These are phyloP conservation scores for Neodiprion virginianus DNA, from an alignment of 1,140 invertebrate species.

Conservation along the genomic window DNA sequence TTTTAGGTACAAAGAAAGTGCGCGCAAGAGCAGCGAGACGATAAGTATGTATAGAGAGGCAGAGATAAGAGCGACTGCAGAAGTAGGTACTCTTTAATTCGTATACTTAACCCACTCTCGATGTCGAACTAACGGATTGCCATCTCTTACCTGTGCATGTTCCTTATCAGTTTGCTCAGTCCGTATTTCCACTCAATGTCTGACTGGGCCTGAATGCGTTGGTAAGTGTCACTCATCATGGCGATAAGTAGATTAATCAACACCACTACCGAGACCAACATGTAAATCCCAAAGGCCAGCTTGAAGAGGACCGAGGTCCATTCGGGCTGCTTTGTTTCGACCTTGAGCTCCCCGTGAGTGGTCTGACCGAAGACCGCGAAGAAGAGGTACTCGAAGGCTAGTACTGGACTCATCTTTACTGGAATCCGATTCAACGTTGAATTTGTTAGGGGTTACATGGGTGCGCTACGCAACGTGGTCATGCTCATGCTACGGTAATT, in stretches of 20 bases:
- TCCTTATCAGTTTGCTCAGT: constrained; percentile 96
- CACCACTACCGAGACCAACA: constrained; percentile 97
- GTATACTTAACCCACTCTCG: not conserved
- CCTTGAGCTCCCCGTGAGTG: constrained; percentile 83
- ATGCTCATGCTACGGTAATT: constrained; percentile 55
- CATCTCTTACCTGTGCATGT: constrained; percentile 84
- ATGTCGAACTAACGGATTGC: not conserved
- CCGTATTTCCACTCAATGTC: constrained; percentile 99
- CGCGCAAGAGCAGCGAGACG: not conserved
- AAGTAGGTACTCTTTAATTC: not conserved
- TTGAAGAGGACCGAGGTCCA: constrained; percentile 85
- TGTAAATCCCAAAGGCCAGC: constrained; percentile 93
- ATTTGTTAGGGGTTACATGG: constrained; percentile 45
- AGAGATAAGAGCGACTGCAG: not conserved
- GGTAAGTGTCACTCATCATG: constrained; percentile 99
- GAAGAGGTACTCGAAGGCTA: constrained; percentile 96
- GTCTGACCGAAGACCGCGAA: constrained; percentile 98
- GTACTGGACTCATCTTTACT: constrained; percentile 85
- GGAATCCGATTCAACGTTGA: constrained; percentile 54
- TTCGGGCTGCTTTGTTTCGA: constrained; percentile 67
- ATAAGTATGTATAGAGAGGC: not conserved
- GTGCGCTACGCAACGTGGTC: constrained; percentile 51
- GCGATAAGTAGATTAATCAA: constrained; percentile 98
- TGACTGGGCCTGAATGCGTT: constrained; percentile 97
- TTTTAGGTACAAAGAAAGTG: not conserved